Percentiles rank a stretch among this genome's conserved stretches.
Conservation (phyloP, 2,888 invertebrate genomes). For the Diadegma fenestrale region DNA sequence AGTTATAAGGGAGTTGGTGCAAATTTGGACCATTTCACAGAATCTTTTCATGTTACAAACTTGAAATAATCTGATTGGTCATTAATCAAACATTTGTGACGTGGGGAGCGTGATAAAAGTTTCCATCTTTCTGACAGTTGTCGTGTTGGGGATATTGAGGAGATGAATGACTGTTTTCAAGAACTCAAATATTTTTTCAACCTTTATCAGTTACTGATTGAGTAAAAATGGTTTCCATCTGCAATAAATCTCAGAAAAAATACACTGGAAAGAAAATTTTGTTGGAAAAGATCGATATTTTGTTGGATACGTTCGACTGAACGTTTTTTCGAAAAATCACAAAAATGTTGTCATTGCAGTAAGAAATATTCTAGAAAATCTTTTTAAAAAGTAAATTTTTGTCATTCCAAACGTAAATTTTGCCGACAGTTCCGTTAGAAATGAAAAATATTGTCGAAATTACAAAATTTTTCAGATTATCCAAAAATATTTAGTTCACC, state of each 20-base stretch:
- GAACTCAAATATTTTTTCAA: background rate
- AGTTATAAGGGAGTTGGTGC: conserved; percentile 23
- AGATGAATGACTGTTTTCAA: background rate
- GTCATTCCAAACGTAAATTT: no score
- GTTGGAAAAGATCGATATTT: no score
- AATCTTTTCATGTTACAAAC: background rate
- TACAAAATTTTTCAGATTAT: no score
- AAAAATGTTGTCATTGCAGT: no score
- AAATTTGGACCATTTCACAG: conserved; percentile 11
- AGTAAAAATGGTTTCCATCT: background rate
- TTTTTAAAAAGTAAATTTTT: no score
- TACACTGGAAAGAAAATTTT: no score
- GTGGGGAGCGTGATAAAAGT: background rate
- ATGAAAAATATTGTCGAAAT: no score
- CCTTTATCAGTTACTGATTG: background rate
- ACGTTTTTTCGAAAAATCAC: no score
- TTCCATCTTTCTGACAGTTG: background rate
- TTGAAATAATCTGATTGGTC: background rate
- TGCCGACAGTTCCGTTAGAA: no score
- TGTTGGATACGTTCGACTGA: no score
- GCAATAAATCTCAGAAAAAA: background rate
- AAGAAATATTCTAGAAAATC: no score
- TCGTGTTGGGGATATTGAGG: background rate
- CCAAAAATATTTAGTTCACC: no score
- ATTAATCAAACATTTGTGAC: background rate